Percentiles rank a stretch among this genome's conserved stretches.
phyloP scores from a whole-genome alignment of 1,140 invertebrate genomes.

The Drosophila sulfurigaster region DNA sequence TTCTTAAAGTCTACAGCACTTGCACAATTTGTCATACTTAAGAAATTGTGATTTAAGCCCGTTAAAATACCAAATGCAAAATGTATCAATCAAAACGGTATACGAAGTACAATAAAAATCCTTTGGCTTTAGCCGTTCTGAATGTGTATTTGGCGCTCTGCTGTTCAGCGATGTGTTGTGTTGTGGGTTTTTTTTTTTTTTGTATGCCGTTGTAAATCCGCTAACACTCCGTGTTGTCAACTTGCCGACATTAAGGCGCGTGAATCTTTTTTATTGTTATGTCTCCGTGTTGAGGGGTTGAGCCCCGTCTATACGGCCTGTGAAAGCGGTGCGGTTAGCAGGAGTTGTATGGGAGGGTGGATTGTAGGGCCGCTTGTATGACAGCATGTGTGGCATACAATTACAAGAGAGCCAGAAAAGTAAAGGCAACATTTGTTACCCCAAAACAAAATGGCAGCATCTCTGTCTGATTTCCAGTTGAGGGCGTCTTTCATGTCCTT shows the following conservation, averaged over 20 bases:
- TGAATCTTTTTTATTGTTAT: constrained; percentile 78
- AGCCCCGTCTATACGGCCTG: not conserved
- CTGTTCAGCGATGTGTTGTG: not conserved
- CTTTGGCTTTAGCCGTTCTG: constrained; percentile 33
- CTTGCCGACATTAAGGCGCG: constrained; percentile 75
- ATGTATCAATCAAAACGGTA: constrained; percentile 77
- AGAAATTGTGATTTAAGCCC: constrained; percentile 53
- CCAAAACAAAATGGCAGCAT: constrained; percentile 74
- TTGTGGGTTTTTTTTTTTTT: constrained; percentile 16
- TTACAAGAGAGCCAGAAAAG: constrained; percentile 53
- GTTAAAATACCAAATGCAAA: constrained; percentile 60
- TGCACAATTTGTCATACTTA: constrained; percentile 66
- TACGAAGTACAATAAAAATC: constrained; percentile 55
- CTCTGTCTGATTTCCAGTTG: constrained; percentile 72
- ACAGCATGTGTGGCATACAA: constrained; percentile 64
- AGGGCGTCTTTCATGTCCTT: constrained; percentile 44
- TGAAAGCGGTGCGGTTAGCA: not conserved
- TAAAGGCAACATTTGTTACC: constrained; percentile 68
- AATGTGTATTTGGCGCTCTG: not conserved
- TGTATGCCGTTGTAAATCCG: constrained; percentile 64
- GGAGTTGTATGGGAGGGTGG: constrained; percentile 20
- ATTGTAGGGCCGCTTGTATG: constrained; percentile 52
- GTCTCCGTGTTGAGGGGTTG: constrained; percentile 57
- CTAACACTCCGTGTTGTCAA: constrained; percentile 78
- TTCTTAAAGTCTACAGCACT: constrained; percentile 11